These are phyloP conservation scores for Teleopsis dalmanni DNA, from an alignment of 1,140 invertebrate genomes.

Conservation along the genomic window DNA sequence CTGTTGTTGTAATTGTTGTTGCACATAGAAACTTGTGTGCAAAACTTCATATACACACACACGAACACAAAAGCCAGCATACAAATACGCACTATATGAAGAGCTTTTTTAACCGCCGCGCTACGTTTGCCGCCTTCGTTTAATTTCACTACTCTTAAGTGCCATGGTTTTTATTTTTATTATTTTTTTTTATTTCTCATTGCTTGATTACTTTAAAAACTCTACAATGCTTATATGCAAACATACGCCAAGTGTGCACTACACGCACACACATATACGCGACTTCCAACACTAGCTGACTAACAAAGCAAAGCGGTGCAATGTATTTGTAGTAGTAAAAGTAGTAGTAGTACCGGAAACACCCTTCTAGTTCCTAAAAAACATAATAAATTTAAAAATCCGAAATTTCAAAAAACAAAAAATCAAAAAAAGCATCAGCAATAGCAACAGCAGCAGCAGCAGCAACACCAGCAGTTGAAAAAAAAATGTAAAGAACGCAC, in stretches of 20 bases:
- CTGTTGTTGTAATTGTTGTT: too few relatives aligned
- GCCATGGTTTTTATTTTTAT: neutral
- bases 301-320: neutral
- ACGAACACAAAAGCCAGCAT: too few relatives aligned
- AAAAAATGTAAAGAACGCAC: neutral
- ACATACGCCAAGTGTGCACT: conserved; percentile 5
- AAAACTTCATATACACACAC: too few relatives aligned
- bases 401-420: conserved; percentile 13
- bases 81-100: too few relatives aligned
- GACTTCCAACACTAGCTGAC: neutral
- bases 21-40: too few relatives aligned
- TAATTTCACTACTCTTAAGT: too few relatives aligned
- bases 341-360: conserved; percentile 5
- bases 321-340: neutral
- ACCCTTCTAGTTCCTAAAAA: conserved; percentile 18
- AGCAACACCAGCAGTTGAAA: conserved; percentile 2
- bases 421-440: conserved; percentile 6
- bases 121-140: too few relatives aligned
- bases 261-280: too few relatives aligned
- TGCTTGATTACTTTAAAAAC: neutral
- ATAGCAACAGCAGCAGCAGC: neutral
- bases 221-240: neutral
- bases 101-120: too few relatives aligned
- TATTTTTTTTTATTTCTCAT: neutral
- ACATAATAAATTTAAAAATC: conserved; percentile 12